Percentiles rank a stretch among this genome's conserved stretches.
Conservation (phyloP, 2,113 vertebrate genomes). For the Psittacula cyanocephala region DNA sequence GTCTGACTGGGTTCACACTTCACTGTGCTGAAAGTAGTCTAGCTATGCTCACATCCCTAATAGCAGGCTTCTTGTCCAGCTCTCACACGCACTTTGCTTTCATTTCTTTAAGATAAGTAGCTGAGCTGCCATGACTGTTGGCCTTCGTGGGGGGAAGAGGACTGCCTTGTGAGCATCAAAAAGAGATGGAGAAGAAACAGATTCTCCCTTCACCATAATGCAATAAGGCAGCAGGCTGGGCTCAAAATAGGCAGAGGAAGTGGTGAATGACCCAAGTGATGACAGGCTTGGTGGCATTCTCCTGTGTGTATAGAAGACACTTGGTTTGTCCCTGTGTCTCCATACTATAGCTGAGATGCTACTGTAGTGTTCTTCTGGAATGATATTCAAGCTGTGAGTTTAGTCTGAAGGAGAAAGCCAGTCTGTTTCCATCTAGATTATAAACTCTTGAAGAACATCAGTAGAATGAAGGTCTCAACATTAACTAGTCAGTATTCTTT, state of each 20-base stretch:
- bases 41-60: neutral
- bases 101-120: neutral
- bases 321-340: conserved; percentile 56
- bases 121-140: neutral
- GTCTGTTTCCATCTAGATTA: conserved; percentile 14
- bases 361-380: neutral
- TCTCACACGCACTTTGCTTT: neutral
- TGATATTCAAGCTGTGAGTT: neutral
- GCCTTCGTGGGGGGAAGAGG: neutral
- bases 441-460: conserved; percentile 23
- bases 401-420: conserved; percentile 4
- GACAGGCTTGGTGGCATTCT: conserved; percentile 55
- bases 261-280: conserved; percentile 54
- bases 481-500: neutral
- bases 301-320: neutral
- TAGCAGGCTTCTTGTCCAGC: neutral
- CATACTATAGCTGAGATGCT: neutral
- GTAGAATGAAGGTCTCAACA: neutral
- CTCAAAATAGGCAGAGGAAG: conserved; percentile 45
- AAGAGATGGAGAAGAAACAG: conserved; percentile 37
- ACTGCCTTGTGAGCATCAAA: neutral
- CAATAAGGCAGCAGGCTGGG: conserved; percentile 19
- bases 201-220: conserved; percentile 10
- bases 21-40: neutral
- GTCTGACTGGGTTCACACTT: conserved; percentile 38